These are phyloP conservation scores for Leucophenga maculata DNA, from an alignment of 2,888 invertebrate species.

Conservation along the genomic window DNA sequence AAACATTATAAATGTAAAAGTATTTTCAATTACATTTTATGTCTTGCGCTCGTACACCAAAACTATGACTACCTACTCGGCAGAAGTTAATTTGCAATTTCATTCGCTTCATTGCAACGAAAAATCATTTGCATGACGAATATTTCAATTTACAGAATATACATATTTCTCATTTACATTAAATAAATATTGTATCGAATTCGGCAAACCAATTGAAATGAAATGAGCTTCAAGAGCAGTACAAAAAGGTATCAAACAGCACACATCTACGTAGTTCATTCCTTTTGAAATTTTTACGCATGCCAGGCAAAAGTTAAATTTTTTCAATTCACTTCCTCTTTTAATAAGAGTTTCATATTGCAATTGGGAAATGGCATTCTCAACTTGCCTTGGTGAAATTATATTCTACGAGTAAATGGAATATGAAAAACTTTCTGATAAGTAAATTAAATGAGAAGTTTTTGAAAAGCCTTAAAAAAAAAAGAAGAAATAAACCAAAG, in stretches of 20 bases:
- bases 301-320: conserved; percentile 10
- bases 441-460: conserved; percentile 10
- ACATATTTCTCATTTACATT: conserved; percentile 64
- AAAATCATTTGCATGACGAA: conserved; percentile 2
- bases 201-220: conserved; percentile 30
- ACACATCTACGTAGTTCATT: not conserved
- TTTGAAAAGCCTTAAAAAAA: conserved; percentile 27
- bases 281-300: conserved; percentile 4
- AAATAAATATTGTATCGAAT: conserved; percentile 64
- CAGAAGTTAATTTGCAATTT: conserved; percentile 65
- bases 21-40: too few species aligned
- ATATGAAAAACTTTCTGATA: conserved; percentile 4
- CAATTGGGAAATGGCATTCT: conserved; percentile 11
- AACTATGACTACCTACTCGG: conserved; percentile 13
- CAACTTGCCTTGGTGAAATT: not conserved
- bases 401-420: not conserved
- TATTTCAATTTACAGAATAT: conserved; percentile 23
- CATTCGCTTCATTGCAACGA: conserved; percentile 61
- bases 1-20: too few species aligned
- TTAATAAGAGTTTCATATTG: conserved; percentile 13
- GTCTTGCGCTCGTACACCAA: too few species aligned
- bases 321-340: not conserved
- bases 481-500: not conserved
- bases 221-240: not conserved
- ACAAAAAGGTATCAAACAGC: too few species aligned